Percentiles rank a stretch among this genome's conserved stretches.
Conservation (phyloP, 2,113 vertebrate genomes). For the Eleginops maclovinus region DNA sequence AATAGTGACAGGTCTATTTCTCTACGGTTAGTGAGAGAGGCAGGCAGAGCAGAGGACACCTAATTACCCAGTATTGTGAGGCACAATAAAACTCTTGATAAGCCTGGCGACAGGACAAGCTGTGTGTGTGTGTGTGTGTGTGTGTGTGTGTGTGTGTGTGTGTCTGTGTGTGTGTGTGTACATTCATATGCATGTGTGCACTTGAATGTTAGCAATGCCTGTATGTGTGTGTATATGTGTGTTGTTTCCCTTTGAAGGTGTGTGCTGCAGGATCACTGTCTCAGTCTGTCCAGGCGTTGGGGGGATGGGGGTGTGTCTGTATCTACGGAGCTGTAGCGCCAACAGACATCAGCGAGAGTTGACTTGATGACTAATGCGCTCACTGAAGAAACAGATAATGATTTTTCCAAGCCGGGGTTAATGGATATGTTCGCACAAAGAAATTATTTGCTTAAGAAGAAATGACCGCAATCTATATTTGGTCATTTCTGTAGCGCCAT, state of each 20-base stretch:
- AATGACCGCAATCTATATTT: constrained; percentile 96
- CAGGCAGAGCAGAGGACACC: constrained; percentile 81
- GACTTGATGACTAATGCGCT: constrained; percentile 93
- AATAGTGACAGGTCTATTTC: constrained; percentile 87
- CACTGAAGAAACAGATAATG: constrained; percentile 93
- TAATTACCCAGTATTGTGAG: constrained; percentile 85
- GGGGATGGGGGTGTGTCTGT: constrained; percentile 41
- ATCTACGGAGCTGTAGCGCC: constrained; percentile 50
- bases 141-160: too few relatives aligned
- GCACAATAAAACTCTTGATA: constrained; percentile 84
- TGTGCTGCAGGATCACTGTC: constrained; percentile 7
- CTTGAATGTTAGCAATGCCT: constrained; percentile 33
- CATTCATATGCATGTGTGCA: constrained; percentile 16
- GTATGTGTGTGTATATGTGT: constrained; percentile 9
- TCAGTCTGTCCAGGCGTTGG: constrained; percentile 24
- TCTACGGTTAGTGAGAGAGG: constrained; percentile 77
- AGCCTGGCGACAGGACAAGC: constrained; percentile 73
- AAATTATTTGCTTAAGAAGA: constrained; percentile 97
- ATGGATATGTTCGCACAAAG: constrained; percentile 94
- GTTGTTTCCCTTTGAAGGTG: constrained; percentile 25
- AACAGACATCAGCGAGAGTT: constrained; percentile 88
- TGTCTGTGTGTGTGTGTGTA: constrained; percentile 18
- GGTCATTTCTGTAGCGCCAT: constrained; percentile 84
- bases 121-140: constrained; percentile 29
- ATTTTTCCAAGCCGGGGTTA: constrained; percentile 93